Conservation (phyloP, 2,113 vertebrate species). For the Lycaon pictus region DNA sequence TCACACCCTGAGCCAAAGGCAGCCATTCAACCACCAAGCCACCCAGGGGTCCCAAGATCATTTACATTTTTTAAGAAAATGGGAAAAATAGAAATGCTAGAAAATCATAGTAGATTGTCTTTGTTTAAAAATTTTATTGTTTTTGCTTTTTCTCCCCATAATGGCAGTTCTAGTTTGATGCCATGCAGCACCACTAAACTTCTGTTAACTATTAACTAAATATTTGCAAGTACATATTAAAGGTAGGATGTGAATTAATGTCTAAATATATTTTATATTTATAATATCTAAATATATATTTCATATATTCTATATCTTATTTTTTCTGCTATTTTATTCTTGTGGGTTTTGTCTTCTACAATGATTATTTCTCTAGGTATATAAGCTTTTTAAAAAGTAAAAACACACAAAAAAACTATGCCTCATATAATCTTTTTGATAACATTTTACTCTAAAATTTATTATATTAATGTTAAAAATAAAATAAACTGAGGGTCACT, state of each 20-base stretch:
- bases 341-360: neutral
- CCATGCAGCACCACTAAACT: neutral
- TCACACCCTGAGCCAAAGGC: too few species aligned
- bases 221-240: neutral
- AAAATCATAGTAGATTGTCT: neutral
- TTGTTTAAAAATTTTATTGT: neutral
- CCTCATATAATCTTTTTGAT: neutral
- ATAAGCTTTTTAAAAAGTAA: neutral
- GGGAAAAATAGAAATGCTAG: neutral
- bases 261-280: too few species aligned
- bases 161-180: neutral
- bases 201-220: neutral
- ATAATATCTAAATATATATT: neutral
- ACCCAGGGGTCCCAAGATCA: neutral
- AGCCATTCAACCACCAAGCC: too few species aligned
- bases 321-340: neutral
- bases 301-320: neutral
- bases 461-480: neutral
- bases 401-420: neutral
- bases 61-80: constrained; percentile 20
- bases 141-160: neutral
- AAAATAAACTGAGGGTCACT: neutral
- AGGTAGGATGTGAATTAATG: neutral
- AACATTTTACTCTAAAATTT: neutral
- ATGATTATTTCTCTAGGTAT: neutral